Percentiles rank a stretch among this genome's conserved stretches.
Evolutionary conservation across 2,797 vertebrate species (phyloP).

Genomic region (Catostomus latipinnis): DNA sequence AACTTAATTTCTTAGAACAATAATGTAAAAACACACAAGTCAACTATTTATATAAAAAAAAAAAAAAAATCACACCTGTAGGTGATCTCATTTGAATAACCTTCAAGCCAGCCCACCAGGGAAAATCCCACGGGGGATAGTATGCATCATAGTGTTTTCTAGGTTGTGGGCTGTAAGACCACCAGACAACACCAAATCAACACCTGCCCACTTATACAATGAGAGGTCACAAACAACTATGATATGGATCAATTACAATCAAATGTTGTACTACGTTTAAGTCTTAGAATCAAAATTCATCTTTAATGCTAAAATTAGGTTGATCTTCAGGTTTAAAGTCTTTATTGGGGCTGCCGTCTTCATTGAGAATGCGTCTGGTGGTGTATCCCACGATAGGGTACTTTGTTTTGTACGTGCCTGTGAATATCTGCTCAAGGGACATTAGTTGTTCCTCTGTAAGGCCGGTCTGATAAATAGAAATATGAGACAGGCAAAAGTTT

Average conservation of each 20-base stretch:
- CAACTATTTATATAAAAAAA: not conserved
- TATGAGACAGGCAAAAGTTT: slow-evolving; percentile 9
- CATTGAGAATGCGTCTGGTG: slow-evolving; percentile 84
- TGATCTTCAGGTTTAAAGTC: slow-evolving; percentile 93
- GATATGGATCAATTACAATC: not conserved
- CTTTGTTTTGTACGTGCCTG: slow-evolving; percentile 91
- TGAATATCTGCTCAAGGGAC: slow-evolving; percentile 87
- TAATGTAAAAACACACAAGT: not conserved
- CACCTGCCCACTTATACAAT: slow-evolving; percentile 35
- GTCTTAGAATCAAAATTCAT: slow-evolving; percentile 85
- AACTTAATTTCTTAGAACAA: not conserved
- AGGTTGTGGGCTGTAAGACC: slow-evolving; percentile 55
- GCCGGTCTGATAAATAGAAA: slow-evolving; percentile 76
- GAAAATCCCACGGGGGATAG: slow-evolving; percentile 50
- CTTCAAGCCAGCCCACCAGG: slow-evolving; percentile 57
- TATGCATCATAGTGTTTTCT: slow-evolving; percentile 57
- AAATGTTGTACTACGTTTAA: no score
- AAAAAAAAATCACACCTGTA: slow-evolving; percentile 47
- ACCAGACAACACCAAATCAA: slow-evolving; percentile 47
- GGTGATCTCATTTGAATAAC: slow-evolving; percentile 52
- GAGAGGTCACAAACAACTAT: slow-evolving; percentile 29
- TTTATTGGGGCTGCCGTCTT: slow-evolving; percentile 89
- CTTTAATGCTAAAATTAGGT: slow-evolving; percentile 87
- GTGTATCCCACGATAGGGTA: slow-evolving; percentile 97
- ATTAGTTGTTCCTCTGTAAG: slow-evolving; percentile 86